phyloP scores from a whole-genome alignment of 2,888 invertebrate species.

The Chaetoderma sp. region DNA sequence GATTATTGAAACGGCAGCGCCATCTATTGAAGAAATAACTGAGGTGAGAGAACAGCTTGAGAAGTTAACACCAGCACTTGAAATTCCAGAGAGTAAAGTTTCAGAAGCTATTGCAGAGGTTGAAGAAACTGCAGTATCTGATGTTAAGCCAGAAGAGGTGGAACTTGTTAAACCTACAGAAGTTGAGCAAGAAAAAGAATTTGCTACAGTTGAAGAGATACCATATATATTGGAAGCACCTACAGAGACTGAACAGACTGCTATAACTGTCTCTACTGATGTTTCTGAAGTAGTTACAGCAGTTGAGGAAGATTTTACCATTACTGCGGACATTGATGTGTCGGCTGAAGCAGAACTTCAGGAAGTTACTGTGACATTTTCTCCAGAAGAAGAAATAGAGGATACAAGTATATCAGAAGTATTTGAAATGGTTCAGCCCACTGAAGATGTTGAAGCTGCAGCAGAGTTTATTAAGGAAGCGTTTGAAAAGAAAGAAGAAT shows the following conservation, averaged over 20 bases:
- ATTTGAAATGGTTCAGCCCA: conserved; percentile 32
- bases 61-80: too few relatives aligned
- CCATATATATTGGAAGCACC: conserved; percentile 1
- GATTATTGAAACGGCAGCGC: too few relatives aligned
- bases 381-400: background rate
- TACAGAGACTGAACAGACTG: too few relatives aligned
- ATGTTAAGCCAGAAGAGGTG: conserved; percentile 2
- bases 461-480: conserved; percentile 7
- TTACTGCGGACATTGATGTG: background rate
- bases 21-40: background rate
- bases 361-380: background rate
- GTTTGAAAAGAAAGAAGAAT: background rate
- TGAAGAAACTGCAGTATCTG: background rate
- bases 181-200: background rate
- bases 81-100: background rate
- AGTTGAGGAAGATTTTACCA: background rate
- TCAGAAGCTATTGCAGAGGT: conserved; percentile 12
- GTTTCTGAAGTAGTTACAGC: background rate
- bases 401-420: conserved; percentile 24
- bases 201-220: background rate
- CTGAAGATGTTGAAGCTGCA: background rate
- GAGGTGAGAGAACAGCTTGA: too few relatives aligned
- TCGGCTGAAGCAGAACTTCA: background rate
- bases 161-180: conserved; percentile 5
- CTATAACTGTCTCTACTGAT: background rate